Percentiles rank a stretch among this genome's conserved stretches.
phyloP scores from a whole-genome alignment of 2,797 vertebrate genomes.

The Hylomyscus alleni region DNA sequence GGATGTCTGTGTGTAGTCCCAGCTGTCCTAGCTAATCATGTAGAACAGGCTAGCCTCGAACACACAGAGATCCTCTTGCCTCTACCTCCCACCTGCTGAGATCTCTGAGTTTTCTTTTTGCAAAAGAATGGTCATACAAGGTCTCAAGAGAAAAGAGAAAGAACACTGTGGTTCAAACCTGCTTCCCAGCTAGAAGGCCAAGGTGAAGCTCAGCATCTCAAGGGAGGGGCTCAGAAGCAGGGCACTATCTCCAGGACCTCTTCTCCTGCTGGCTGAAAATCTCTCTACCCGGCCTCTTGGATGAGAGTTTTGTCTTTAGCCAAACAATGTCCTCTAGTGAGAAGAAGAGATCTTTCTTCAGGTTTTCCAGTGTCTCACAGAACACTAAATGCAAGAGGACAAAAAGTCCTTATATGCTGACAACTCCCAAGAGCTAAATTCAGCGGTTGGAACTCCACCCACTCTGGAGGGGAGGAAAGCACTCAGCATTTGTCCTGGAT shows the following conservation, averaged over 20 bases:
- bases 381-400: neutral
- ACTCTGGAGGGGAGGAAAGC: neutral
- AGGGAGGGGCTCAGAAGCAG: too few relatives aligned
- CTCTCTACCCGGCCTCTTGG: neutral
- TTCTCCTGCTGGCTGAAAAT: neutral
- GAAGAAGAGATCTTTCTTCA: neutral
- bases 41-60: neutral
- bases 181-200: neutral
- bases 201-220: accelerated
- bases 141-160: neutral
- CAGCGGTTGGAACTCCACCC: neutral
- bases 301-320: neutral
- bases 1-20: neutral
- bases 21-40: neutral
- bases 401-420: neutral
- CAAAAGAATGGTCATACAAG: neutral
- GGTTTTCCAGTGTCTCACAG: neutral
- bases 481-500: neutral
- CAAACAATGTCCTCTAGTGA: neutral
- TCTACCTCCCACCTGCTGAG: neutral
- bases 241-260: neutral
- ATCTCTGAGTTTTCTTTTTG: neutral
- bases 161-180: neutral
- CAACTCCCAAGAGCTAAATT: neutral
- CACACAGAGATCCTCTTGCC: neutral